Conservation (phyloP, 2,113 vertebrate genomes). For the Ctenodactylus gundi region DNA sequence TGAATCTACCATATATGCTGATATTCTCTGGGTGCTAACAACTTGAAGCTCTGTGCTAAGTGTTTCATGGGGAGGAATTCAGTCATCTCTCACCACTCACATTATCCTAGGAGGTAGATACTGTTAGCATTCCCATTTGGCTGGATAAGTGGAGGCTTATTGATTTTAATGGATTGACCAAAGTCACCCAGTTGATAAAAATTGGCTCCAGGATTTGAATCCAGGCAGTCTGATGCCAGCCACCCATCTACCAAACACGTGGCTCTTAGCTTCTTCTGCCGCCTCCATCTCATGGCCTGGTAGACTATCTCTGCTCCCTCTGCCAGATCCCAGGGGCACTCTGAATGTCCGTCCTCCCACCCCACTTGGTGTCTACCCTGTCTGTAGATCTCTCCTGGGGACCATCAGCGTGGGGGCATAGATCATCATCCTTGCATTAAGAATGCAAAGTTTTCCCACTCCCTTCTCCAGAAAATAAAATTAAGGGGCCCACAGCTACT, state of each 20-base stretch:
- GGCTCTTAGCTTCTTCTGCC: not conserved
- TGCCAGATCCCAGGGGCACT: not conserved
- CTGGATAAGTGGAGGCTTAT: not conserved
- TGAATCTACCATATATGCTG: not conserved
- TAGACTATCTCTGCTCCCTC: not conserved
- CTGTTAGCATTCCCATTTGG: not conserved
- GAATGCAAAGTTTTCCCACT: not conserved
- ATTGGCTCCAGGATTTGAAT: not conserved
- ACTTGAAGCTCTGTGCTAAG: not conserved
- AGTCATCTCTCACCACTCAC: constrained; percentile 26
- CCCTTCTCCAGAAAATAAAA: not conserved
- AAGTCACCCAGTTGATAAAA: not conserved
- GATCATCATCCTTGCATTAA: not conserved
- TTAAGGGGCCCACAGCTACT: not conserved
- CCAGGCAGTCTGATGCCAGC: not conserved
- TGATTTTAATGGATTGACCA: not conserved
- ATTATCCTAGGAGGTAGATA: not conserved
- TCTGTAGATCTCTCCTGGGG: constrained; percentile 1
- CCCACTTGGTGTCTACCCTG: not conserved
- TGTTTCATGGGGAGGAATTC: not conserved
- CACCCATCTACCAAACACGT: not conserved
- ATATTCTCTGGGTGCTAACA: not conserved
- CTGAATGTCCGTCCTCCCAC: not conserved
- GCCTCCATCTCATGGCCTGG: not conserved
- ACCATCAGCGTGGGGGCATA: constrained; percentile 29